phyloP scores from a whole-genome alignment of 2,888 invertebrate genomes.

The Drosophila anomalata region DNA sequence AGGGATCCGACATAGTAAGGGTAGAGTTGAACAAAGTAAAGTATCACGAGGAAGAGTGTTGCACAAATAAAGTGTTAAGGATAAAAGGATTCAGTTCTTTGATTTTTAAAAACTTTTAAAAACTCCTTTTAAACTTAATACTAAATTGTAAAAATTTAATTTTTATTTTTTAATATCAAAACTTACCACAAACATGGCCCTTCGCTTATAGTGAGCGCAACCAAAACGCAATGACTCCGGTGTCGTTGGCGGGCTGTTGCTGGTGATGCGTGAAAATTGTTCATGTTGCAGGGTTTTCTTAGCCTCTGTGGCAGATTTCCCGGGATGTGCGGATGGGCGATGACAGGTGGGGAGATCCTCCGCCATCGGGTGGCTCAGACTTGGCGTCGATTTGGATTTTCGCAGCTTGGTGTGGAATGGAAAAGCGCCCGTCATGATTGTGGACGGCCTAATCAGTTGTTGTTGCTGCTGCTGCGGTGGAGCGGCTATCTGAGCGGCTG shows the following conservation, averaged over 20 bases:
- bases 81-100: not conserved
- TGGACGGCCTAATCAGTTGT: conserved; percentile 66
- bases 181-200: conserved; percentile 94
- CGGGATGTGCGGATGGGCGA: conserved; percentile 31
- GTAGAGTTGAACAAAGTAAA: too few species aligned
- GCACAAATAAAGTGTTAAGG: too few species aligned
- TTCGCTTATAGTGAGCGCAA: conserved; percentile 93
- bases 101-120: not conserved
- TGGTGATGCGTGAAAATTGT: conserved; percentile 43
- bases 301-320: conserved; percentile 51
- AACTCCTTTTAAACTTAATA: not conserved
- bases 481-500: conserved; percentile 53
- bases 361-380: conserved; percentile 50
- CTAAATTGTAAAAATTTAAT: not conserved
- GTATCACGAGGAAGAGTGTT: too few species aligned
- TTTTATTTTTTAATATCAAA: not conserved
- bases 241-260: conserved; percentile 44
- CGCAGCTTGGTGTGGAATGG: conserved; percentile 49
- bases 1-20: too few species aligned
- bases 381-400: conserved; percentile 73
- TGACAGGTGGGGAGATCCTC: conserved; percentile 29
- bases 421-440: conserved; percentile 41
- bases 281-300: conserved; percentile 50
- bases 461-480: conserved; percentile 18
- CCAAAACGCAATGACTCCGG: conserved; percentile 84